Base-by-base conservation (phyloP, 1,140 invertebrate species). In the Neoseiulus cucumeris region DNA sequence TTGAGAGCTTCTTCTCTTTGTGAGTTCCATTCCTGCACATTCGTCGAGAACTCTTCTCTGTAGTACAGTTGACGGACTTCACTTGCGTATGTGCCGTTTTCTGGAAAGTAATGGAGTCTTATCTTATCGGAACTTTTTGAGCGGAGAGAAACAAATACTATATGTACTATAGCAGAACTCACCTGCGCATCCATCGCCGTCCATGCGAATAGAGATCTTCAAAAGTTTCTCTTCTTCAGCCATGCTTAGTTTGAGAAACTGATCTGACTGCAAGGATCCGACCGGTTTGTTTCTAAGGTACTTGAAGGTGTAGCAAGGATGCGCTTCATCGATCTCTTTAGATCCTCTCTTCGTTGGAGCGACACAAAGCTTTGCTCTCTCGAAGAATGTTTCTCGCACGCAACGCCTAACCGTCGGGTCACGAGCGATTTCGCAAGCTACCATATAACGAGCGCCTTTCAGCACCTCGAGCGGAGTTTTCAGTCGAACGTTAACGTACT, bases 261-360 rank as follows among this genome's bases (percentile, higher is more conserved):
- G 87, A 70, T 98, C 94, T 1, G 85, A 85, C 5, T 83, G 81
- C 7, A 99, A 77, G 74, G 95, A 89, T 9, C 84, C 79, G 0
- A 98, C 88, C 0, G 93, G 93, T 74, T 98, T 99, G 72, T 91
- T 87, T 72, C 87, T 89, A 7, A 98, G 71, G 74, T 96, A 99
- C 72, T 97, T 98, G 80, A 95, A 83, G 4, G 81, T 81, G 74
- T 72, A 83, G 67, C 89, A 87, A 0, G 84, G 81, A 76, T 98
- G 92, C 68, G 85, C 84, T 76, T 99, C 95, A 72, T 93, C 91
- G 69, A 94, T 91, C 69, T 91, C 85, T 76, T 94, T 94, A 1
- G 88, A 76, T 0, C 93, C 93, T 67, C 87, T 86, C 72, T 91
- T 89, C 0, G 93, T 98, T 1, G 95, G 92, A 1, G 75, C 74